Evolutionary conservation across 1,140 invertebrate genomes (phyloP), one percentile per base, ranked within the genome.

Genomic region (Apolygus lucorum): DNA sequence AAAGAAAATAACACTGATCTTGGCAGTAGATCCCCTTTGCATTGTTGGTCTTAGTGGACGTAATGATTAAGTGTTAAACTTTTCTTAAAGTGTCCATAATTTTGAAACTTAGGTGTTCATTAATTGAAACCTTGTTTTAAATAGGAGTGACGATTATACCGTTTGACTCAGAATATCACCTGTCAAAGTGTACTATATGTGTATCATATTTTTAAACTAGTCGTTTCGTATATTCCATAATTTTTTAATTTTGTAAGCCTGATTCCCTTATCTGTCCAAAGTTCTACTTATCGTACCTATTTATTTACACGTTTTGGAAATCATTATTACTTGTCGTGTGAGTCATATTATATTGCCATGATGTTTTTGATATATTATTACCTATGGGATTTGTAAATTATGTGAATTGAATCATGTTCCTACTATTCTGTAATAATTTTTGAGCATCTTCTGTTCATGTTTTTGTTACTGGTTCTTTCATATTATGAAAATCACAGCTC

Each of bases 1-100:
- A 49, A 49, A 49, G 34, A 49, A 49, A 49, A 49, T 49, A 49
- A n/a, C n/a, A n/a, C n/a, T n/a, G n/a, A n/a, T n/a, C n/a, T n/a
- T n/a, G 34, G 34, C 34, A 11, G 8, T 49, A 49, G 34, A 49
- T 49, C 17, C 34, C 34, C 17, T 49, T 8, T 11, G 17, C 34
- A 49, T 49, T 49, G 34, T 49, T 49, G 8, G 17, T 49, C 17
- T 49, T 49, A 49, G 34, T 8, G 34, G 8, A 49, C 8, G 34
- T 49, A 8, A n/a, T n/a, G n/a, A n/a, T n/a, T n/a, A n/a, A n/a
- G n/a, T n/a, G n/a, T n/a, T n/a, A n/a, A n/a, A n/a, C n/a, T n/a
- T n/a, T n/a, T n/a, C n/a, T n/a, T n/a, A n/a, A n/a, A n/a, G n/a
- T n/a, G n/a, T n/a, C n/a, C n/a, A n/a, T n/a, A n/a, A n/a, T n/a